Evolutionary conservation across 1,140 invertebrate species (phyloP), one percentile per base, ranked within the genome.

Genomic region (Micrasema longulum): DNA sequence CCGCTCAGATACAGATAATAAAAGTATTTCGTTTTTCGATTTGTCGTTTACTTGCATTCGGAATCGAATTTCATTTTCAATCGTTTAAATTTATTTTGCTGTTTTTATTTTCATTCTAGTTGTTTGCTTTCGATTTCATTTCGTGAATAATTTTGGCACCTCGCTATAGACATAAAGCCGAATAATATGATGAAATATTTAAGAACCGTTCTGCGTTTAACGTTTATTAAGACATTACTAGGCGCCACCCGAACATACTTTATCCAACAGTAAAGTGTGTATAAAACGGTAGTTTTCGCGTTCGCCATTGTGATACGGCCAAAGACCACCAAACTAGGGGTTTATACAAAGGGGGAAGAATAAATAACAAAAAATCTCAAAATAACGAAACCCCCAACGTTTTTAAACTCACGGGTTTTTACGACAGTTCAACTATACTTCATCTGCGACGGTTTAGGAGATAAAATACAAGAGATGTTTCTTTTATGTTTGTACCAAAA

Each of bases 111-210:
- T n/a, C n/a, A n/a, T n/a, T n/a, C n/a, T n/a, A n/a, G n/a, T n/a
- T n/a, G n/a, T n/a, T n/a, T n/a, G n/a, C n/a, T n/a, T n/a, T n/a
- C n/a, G n/a, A n/a, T n/a, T n/a, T n/a, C n/a, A n/a, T n/a, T n/a
- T n/a, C n/a, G n/a, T n/a, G n/a, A n/a, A n/a, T n/a, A n/a, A n/a
- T n/a, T n/a, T n/a, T n/a, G n/a, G n/a, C n/a, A n/a, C n/a, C n/a
- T n/a, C n/a, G n/a, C n/a, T n/a, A n/a, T n/a, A n/a, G n/a, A n/a
- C n/a, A n/a, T n/a, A n/a, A n/a, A n/a, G n/a, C n/a, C n/a, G n/a
- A n/a, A n/a, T n/a, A n/a, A n/a, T n/a, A 45, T 45, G 43, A 45
- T 52, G 64, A 67, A 67, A 67, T 67, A 67, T 67, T 50, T 67
- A 36, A 52, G 64, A 36, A 36, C 16, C 31, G 20, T 18, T 52